A percentile compares a stretch with the other conserved stretches of the same genome.
Conservation (phyloP, 2,113 vertebrate species). For the Bufo gargarizans region DNA sequence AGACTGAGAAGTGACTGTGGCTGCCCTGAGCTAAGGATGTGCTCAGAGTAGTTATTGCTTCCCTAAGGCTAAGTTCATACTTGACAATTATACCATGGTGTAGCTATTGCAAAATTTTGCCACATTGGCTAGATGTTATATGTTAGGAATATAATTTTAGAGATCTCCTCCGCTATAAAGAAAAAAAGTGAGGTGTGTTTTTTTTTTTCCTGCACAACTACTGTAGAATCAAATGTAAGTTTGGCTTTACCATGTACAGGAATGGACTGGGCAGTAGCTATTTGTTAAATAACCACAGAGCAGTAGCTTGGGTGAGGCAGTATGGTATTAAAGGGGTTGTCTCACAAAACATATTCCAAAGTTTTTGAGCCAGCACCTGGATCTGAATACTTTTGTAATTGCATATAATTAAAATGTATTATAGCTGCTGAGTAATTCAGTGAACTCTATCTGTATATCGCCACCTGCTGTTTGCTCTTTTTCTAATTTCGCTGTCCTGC, state of each 20-base stretch:
- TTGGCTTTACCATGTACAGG: not conserved
- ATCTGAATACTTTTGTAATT: too few relatives aligned
- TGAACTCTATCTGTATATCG: too few relatives aligned
- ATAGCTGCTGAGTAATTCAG: too few relatives aligned
- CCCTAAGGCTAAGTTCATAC: not conserved
- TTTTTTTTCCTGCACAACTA: not conserved
- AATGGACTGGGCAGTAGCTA: not conserved
- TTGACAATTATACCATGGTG: not conserved
- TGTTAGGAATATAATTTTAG: not conserved
- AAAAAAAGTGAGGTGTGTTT: not conserved
- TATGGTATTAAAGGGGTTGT: too few relatives aligned
- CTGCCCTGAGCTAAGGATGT: not conserved
- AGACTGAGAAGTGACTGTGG: not conserved
- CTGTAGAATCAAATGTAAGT: not conserved
- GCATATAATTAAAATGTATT: too few relatives aligned
- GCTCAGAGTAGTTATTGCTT: not conserved
- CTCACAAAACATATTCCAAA: too few relatives aligned
- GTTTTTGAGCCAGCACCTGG: too few relatives aligned
- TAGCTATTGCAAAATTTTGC: not conserved
- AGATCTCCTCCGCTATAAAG: not conserved
- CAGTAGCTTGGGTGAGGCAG: not conserved
- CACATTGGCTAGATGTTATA: not conserved
- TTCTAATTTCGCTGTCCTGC: too few relatives aligned
- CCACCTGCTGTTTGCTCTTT: too few relatives aligned
- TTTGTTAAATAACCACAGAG: not conserved